Percentiles rank a stretch among this genome's conserved stretches.
Conservation (phyloP, 2,113 vertebrate genomes). For the Odontesthes bonariensis region DNA sequence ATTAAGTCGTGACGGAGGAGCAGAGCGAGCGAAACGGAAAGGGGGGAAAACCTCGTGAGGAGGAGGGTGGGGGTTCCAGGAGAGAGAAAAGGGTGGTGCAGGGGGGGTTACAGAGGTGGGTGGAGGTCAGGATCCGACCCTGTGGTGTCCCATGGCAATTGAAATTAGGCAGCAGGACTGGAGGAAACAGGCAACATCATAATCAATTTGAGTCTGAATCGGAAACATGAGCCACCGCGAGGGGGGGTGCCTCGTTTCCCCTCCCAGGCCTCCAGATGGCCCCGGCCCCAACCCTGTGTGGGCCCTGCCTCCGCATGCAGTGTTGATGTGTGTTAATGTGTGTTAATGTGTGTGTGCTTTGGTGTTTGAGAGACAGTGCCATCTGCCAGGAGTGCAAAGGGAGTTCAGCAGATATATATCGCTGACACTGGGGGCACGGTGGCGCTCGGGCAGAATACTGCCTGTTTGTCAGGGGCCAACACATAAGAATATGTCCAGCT, state of each 20-base stretch:
- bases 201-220: slow-evolving; percentile 82
- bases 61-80: neutral
- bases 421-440: slow-evolving; percentile 46
- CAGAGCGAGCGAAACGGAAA: slow-evolving; percentile 1
- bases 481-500: neutral
- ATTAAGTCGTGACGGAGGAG: slow-evolving; percentile 23
- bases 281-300: slow-evolving; percentile 59
- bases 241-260: slow-evolving; percentile 42
- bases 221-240: slow-evolving; percentile 75
- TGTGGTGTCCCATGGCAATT: slow-evolving; percentile 64
- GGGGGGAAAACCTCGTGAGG: neutral
- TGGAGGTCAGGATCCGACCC: slow-evolving; percentile 67
- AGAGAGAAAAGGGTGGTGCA: neutral
- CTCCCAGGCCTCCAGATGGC: slow-evolving; percentile 79
- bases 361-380: slow-evolving; percentile 62
- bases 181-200: slow-evolving; percentile 80
- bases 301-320: slow-evolving; percentile 46
- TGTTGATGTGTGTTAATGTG: slow-evolving; percentile 1
- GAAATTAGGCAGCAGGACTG: slow-evolving; percentile 64
- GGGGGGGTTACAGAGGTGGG: slow-evolving; percentile 20
- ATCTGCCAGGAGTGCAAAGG: slow-evolving; percentile 72
- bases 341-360: slow-evolving; percentile 20
- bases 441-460: slow-evolving; percentile 4
- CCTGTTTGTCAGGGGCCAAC: neutral
- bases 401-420: slow-evolving; percentile 68